Evolutionary conservation across 2,888 invertebrate species (phyloP).

Genomic region (Crematogaster levior): DNA sequence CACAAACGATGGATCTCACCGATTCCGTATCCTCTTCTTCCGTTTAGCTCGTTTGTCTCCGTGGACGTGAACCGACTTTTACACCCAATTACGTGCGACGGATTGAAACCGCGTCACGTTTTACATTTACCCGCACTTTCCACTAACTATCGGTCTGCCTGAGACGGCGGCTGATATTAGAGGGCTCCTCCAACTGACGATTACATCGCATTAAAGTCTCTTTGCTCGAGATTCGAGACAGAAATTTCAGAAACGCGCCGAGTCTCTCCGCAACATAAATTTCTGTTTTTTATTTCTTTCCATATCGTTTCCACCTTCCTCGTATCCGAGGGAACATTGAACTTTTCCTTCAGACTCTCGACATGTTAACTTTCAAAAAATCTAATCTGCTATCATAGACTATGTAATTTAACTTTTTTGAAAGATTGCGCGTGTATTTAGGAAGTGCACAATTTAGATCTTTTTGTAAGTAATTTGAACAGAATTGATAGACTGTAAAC

Average conservation of each 20-base stretch:
- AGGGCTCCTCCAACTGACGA: slow-evolving; percentile 60
- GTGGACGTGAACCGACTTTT: slow-evolving; percentile 53
- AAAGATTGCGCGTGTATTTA: not conserved
- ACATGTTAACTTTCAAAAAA: not conserved
- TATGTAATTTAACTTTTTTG: not conserved
- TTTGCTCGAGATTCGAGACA: slow-evolving; percentile 61
- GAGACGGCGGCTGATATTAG: slow-evolving; percentile 54
- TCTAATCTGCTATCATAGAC: not conserved
- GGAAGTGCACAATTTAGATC: not conserved
- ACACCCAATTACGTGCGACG: slow-evolving; percentile 66
- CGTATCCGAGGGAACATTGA: not conserved
- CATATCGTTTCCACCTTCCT: not conserved
- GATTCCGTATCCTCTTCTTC: slow-evolving; percentile 13
- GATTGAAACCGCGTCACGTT: slow-evolving; percentile 67
- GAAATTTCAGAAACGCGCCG: not conserved
- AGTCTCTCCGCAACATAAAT: slow-evolving; percentile 8
- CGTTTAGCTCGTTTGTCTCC: slow-evolving; percentile 51
- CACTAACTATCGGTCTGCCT: slow-evolving; percentile 66
- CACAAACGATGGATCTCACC: slow-evolving; percentile 20
- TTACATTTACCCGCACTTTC: slow-evolving; percentile 72
- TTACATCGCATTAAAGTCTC: slow-evolving; percentile 57
- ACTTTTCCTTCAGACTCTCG: not conserved
- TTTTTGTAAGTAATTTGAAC: not conserved
- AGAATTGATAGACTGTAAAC: not conserved
- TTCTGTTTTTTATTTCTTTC: slow-evolving; percentile 12